Conservation (phyloP, 2,888 invertebrate genomes). For the Cantharis nigra region DNA sequence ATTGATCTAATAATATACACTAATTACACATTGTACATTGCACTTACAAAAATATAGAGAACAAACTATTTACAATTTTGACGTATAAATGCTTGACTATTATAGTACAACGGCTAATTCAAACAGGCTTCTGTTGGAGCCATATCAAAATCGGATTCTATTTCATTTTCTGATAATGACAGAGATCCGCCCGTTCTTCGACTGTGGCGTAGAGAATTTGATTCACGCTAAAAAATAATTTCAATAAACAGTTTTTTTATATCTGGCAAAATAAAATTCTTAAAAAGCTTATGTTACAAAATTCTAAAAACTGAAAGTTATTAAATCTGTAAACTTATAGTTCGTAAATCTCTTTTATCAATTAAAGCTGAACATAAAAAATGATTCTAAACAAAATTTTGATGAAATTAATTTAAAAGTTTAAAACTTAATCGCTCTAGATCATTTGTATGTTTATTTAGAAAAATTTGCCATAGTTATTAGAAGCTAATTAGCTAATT, state of each 20-base stretch:
- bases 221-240: constrained; percentile 46
- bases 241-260: background rate
- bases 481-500: too few relatives aligned
- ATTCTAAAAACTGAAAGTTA: background rate
- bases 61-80: background rate
- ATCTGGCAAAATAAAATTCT: background rate
- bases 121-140: constrained; percentile 12
- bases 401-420: too few relatives aligned
- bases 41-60: background rate
- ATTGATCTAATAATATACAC: background rate
- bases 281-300: background rate
- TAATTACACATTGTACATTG: background rate
- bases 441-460: too few relatives aligned
- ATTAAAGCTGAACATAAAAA: too few relatives aligned
- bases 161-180: constrained; percentile 81
- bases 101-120: background rate
- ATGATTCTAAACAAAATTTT: too few relatives aligned
- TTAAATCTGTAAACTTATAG: too few relatives aligned
- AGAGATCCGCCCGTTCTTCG: constrained; percentile 78
- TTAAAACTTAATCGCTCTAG: too few relatives aligned
- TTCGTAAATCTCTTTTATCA: too few relatives aligned
- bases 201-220: constrained; percentile 61
- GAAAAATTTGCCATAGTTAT: too few relatives aligned
- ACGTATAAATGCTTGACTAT: background rate
- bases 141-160: constrained; percentile 66